A percentile compares a stretch with the other conserved stretches of the same genome.
These are phyloP conservation scores for Microcebus murinus DNA, from an alignment of 2,113 vertebrate genomes.

Conservation along the genomic window DNA sequence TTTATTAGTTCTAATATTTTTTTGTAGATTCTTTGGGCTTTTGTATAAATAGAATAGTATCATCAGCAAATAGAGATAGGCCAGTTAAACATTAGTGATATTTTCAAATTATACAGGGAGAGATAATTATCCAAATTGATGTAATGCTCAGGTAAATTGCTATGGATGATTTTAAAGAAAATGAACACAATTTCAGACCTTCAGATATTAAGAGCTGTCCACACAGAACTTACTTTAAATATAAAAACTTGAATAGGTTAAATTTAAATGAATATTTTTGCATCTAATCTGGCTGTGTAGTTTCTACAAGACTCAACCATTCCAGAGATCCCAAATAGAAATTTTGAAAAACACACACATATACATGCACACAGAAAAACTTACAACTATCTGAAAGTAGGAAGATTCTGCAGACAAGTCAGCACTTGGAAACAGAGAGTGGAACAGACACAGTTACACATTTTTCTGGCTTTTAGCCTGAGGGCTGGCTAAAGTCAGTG, in stretches of 20 bases:
- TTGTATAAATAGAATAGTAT: not conserved
- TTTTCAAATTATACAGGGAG: not conserved
- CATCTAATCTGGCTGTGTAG: not conserved
- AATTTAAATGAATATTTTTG: not conserved
- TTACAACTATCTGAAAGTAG: not conserved
- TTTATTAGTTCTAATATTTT: not conserved
- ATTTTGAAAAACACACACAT: not conserved
- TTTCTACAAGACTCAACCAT: not conserved
- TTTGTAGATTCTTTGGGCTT: not conserved
- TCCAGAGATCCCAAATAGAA: not conserved
- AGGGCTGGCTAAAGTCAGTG: not conserved
- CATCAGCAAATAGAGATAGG: not conserved
- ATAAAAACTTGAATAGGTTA: not conserved
- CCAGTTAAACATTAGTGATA: not conserved
- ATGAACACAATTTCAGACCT: not conserved
- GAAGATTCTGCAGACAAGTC: not conserved
- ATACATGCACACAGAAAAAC: not conserved
- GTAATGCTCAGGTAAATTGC: not conserved
- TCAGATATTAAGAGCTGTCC: not conserved
- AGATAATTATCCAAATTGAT: not conserved
- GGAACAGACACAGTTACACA: not conserved
- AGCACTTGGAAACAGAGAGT: not conserved
- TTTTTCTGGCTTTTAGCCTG: not conserved
- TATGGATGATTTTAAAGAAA: not conserved
- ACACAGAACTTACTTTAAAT: not conserved